Evolutionary conservation across 2,888 invertebrate species (phyloP).

Genomic region (Spisula solida): DNA sequence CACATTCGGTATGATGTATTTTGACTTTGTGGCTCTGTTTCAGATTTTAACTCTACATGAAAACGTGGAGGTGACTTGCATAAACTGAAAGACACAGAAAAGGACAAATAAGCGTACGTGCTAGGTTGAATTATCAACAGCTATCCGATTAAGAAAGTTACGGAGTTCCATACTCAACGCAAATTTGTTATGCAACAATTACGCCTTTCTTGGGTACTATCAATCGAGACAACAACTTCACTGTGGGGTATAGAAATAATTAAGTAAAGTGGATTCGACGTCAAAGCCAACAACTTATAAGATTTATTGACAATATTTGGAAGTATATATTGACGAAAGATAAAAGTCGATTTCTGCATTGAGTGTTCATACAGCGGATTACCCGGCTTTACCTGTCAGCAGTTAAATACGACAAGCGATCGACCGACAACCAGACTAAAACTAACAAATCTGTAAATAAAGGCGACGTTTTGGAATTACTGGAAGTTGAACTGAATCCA

Average conservation of each 20-base stretch:
- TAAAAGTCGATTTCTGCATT: constrained; percentile 15
- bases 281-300: constrained; percentile 17
- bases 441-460: background rate
- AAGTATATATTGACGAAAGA: constrained; percentile 14
- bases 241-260: constrained; percentile 16
- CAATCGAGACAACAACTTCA: background rate
- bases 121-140: background rate
- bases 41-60: background rate
- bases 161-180: background rate
- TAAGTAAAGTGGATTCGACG: constrained; percentile 9
- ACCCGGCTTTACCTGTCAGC: background rate
- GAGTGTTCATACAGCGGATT: background rate
- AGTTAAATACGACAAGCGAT: background rate
- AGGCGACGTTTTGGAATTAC: background rate
- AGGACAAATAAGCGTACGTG: background rate
- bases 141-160: background rate
- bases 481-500: background rate
- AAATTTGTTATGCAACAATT: background rate
- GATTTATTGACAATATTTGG: constrained; percentile 1
- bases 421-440: background rate
- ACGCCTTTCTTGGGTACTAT: background rate
- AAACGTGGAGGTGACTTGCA: background rate
- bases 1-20: background rate
- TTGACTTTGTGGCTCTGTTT: background rate
- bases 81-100: background rate